A percentile compares a stretch with the other conserved stretches of the same genome.
phyloP scores from a whole-genome alignment of 2,888 invertebrate species.

The Pachydiplax longipennis region DNA sequence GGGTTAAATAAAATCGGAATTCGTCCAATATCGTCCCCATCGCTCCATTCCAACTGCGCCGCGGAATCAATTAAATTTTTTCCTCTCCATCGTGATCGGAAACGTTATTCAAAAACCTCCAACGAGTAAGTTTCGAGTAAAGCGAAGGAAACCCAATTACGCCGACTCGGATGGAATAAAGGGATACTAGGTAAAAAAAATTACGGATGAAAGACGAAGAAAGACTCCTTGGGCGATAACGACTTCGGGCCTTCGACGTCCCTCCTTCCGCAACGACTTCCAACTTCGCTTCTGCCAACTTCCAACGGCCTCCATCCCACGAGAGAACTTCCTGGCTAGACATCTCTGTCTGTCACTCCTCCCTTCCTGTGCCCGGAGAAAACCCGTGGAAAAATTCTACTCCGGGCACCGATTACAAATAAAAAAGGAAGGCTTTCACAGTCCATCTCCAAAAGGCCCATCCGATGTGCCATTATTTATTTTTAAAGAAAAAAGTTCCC shows the following conservation, averaged over 20 bases:
- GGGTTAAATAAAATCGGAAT: too few species aligned
- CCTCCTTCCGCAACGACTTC: not conserved
- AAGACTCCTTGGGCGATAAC: not conserved
- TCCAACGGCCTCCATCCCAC: not conserved
- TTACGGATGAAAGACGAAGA: not conserved
- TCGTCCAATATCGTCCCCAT: too few species aligned
- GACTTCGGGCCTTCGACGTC: constrained; percentile 2
- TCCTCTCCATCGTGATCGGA: too few species aligned
- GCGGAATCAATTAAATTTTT: too few species aligned
- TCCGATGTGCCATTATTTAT: not conserved
- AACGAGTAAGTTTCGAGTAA: not conserved
- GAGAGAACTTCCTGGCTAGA: not conserved
- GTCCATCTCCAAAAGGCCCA: not conserved
- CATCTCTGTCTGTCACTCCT: not conserved
- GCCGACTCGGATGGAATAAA: not conserved
- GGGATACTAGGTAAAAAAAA: not conserved
- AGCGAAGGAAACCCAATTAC: not conserved
- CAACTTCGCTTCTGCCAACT: not conserved
- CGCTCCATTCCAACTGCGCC: too few species aligned
- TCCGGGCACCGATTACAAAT: not conserved
- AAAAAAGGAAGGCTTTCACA: not conserved
- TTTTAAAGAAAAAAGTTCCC: not conserved
- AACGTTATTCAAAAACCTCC: too few species aligned
- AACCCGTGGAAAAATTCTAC: not conserved
- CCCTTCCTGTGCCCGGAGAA: not conserved